These are phyloP conservation scores for Periparus ater DNA, from an alignment of 2,797 vertebrate species.

Conservation along the genomic window DNA sequence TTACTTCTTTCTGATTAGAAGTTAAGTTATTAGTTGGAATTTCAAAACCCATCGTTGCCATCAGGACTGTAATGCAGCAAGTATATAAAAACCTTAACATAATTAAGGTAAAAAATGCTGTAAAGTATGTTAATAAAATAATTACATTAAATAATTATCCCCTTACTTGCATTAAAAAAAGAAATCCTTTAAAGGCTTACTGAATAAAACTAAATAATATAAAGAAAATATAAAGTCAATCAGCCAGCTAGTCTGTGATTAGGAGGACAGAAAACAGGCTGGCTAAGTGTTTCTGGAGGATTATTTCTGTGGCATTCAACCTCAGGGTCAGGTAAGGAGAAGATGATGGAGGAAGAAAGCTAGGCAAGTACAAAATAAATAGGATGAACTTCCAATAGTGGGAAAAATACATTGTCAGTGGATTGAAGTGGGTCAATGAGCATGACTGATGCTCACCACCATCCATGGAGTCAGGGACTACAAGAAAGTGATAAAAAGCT, in stretches of 20 bases:
- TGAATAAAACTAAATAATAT: background rate
- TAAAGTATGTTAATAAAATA: background rate
- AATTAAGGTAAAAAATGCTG: background rate
- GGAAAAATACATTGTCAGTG: background rate
- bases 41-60: background rate
- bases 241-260: background rate
- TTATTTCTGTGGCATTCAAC: background rate
- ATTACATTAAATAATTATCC: background rate
- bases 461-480: background rate
- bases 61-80: background rate
- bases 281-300: background rate
- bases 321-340: background rate
- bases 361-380: background rate
- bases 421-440: background rate
- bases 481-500: background rate
- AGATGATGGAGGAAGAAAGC: background rate
- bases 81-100: background rate
- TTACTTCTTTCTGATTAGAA: background rate
- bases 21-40: background rate
- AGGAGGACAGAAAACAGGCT: background rate
- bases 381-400: background rate
- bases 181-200: constrained; percentile 4
- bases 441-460: background rate
- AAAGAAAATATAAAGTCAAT: background rate
- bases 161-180: background rate